These are phyloP conservation scores for Dasyurus viverrinus DNA, from an alignment of 2,113 vertebrate genomes.

Conservation along the genomic window DNA sequence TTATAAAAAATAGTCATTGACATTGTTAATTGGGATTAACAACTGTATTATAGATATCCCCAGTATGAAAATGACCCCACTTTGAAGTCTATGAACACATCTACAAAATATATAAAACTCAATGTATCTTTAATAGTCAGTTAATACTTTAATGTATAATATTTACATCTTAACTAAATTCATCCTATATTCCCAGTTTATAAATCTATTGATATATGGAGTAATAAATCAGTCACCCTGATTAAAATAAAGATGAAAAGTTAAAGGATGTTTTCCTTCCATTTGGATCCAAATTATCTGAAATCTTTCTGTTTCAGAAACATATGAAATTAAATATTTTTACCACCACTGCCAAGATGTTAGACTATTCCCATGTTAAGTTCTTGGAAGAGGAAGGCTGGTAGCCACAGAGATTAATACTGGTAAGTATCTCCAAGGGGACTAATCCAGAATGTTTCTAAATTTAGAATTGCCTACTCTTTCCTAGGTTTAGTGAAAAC, in stretches of 20 bases:
- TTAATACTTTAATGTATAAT: conserved; percentile 73
- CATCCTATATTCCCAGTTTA: conserved; percentile 51
- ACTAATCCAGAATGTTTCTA: background rate
- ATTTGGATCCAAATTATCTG: background rate
- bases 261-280: background rate
- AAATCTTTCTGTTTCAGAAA: background rate
- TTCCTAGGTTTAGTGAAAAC: background rate
- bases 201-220: conserved; percentile 40
- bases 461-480: background rate
- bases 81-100: conserved; percentile 59
- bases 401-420: background rate
- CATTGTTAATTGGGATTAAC: conserved; percentile 59
- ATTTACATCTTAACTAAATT: conserved; percentile 72
- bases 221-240: conserved; percentile 62
- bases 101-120: conserved; percentile 55
- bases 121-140: conserved; percentile 72
- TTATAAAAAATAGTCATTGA: conserved; percentile 47
- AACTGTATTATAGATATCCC: conserved; percentile 52
- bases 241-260: conserved; percentile 36
- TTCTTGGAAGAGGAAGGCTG: background rate
- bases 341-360: background rate
- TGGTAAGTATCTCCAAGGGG: background rate
- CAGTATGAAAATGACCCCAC: conserved; percentile 45
- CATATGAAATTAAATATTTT: conserved; percentile 2
- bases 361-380: background rate